Conservation (phyloP, 1,140 invertebrate species). For the Aphaenogaster rudis region DNA sequence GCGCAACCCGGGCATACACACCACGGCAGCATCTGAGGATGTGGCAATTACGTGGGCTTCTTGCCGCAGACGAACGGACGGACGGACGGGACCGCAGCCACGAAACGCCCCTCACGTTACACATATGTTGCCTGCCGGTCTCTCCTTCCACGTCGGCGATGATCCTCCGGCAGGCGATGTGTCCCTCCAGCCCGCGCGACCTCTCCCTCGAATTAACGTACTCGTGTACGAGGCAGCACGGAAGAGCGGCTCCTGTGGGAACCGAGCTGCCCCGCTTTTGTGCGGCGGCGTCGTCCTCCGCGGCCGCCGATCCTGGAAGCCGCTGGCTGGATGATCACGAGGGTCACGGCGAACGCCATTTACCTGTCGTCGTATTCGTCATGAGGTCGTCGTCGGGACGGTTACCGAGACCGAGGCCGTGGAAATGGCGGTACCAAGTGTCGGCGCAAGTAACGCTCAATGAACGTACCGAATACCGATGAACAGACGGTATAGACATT, state of each 20-base stretch:
- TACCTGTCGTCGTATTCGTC: constrained; percentile 55
- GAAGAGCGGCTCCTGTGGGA: constrained; percentile 78
- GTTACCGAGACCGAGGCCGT: constrained; percentile 10
- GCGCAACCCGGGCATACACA: constrained; percentile 49
- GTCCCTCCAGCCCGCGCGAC: constrained; percentile 50
- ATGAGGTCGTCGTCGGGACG: constrained; percentile 39
- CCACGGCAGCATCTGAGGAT: constrained; percentile 75
- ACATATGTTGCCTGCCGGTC: constrained; percentile 77
- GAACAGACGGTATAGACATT: not conserved
- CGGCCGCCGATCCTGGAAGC: constrained; percentile 50
- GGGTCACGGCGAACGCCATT: constrained; percentile 58
- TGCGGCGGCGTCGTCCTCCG: constrained; percentile 48
- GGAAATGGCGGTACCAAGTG: constrained; percentile 27
- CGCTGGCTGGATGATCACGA: constrained; percentile 32
- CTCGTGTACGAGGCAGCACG: constrained; percentile 67
- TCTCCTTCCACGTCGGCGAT: constrained; percentile 67
- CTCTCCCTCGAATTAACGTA: constrained; percentile 71
- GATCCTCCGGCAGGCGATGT: constrained; percentile 63
- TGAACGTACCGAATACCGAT: not conserved
- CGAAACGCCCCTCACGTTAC: constrained; percentile 81
- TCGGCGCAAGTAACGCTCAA: not conserved
- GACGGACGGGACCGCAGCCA: constrained; percentile 75
- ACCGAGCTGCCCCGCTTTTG: constrained; percentile 59
- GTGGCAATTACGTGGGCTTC: constrained; percentile 74
- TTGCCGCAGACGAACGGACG: constrained; percentile 72